phyloP scores from a whole-genome alignment of 2,888 invertebrate species.

The Orthosia gracilis region DNA sequence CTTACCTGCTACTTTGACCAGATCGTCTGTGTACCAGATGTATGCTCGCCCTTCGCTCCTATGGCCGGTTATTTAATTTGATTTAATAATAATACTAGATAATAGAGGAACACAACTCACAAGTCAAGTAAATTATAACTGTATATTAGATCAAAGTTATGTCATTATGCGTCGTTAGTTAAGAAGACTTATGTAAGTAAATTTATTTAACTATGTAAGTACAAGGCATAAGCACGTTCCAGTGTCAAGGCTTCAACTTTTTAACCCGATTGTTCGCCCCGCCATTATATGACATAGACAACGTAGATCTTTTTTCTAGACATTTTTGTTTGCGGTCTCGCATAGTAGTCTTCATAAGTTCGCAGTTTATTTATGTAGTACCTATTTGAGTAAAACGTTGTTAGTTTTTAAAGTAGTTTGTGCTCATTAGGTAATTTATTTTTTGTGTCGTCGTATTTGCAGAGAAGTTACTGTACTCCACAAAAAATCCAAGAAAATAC shows the following conservation, averaged over 20 bases:
- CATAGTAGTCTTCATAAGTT: background rate
- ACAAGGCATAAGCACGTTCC: conserved; percentile 45
- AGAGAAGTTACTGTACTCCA: background rate
- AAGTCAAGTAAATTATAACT: conserved; percentile 10
- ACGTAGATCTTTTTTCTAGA: background rate
- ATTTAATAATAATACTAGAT: background rate
- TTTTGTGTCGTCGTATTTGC: conserved; percentile 2
- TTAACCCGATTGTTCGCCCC: conserved; percentile 29
- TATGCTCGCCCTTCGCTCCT: background rate
- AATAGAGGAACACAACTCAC: background rate
- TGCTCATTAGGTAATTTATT: background rate
- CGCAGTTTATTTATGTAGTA: background rate
- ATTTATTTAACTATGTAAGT: conserved; percentile 37
- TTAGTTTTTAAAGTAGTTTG: conserved; percentile 4
- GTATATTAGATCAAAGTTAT: conserved; percentile 8
- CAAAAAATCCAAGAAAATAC: background rate
- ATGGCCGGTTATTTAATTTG: background rate
- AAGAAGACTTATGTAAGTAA: conserved; percentile 29
- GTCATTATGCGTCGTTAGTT: conserved; percentile 35
- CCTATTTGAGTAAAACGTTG: background rate
- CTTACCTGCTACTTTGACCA: background rate
- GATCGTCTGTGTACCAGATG: background rate
- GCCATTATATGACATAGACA: conserved; percentile 26
- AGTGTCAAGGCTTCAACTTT: conserved; percentile 60
- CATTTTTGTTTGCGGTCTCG: background rate